A percentile compares a stretch with the other conserved stretches of the same genome.
Evolutionary conservation across 2,888 invertebrate species (phyloP).

Genomic region (Platycnemis pennipes): DNA sequence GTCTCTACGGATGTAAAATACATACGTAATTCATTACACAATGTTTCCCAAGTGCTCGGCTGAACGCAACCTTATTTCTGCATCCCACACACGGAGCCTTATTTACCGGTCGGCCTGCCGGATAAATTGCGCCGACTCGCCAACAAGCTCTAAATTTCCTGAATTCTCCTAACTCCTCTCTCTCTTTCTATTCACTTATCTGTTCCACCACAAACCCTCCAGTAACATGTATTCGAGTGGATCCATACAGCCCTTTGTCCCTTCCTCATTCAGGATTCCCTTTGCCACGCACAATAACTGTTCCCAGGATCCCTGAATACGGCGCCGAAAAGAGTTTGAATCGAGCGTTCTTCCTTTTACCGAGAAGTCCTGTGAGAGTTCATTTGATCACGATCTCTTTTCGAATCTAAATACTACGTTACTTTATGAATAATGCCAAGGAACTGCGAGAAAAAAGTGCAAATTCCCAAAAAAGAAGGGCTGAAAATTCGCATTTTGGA

Average conservation of each 20-base stretch:
- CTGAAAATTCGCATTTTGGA: background rate
- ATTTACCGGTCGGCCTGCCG: background rate
- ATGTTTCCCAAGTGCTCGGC: no score
- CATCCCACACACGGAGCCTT: background rate
- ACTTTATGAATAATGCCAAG: background rate
- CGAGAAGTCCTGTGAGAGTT: background rate
- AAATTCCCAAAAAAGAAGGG: background rate
- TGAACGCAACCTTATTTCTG: background rate
- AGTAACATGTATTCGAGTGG: background rate
- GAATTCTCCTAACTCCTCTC: background rate
- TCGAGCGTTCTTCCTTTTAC: background rate
- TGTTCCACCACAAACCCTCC: background rate
- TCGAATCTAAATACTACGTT: background rate
- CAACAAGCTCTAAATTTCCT: background rate
- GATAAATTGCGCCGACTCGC: background rate
- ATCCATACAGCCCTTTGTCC: background rate
- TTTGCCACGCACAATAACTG: background rate
- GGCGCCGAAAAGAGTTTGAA: background rate
- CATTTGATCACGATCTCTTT: background rate
- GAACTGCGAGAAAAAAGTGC: background rate
- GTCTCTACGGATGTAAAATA: no score
- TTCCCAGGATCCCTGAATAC: background rate
- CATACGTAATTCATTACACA: no score
- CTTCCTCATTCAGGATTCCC: background rate
- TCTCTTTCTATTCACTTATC: background rate